Evolutionary conservation across 1,140 invertebrate species (phyloP), one percentile per base, ranked within the genome.

Genomic region (Probaryconus sp.): DNA sequence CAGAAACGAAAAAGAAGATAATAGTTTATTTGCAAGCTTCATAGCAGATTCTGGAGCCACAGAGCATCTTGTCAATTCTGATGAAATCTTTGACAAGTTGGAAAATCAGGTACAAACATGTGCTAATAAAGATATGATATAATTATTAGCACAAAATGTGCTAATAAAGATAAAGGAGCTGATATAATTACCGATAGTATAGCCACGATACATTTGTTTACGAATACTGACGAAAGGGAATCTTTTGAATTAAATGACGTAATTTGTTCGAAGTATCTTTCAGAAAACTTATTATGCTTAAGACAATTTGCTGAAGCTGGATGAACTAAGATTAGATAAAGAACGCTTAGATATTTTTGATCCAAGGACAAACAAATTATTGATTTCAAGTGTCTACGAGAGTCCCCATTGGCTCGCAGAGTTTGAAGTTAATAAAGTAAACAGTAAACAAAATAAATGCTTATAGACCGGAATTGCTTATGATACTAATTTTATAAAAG

Each of bases 271-370:
- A 20, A 50, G 11, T 51, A 9, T 42, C 20, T 72, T 11, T 40
- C 40, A 13, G 51, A 64, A 26, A 64, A 72, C 42, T 50, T 74
- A 3, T 18, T 74, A 7, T 67, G 55, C 7, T 11, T 74, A 9
- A 61, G 68, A 47, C 55, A 67, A 38, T 76, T 76, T 58, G 60
- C 51, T 17, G 56, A 61, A 30, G 42, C 42, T 0, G 40, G 40
- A 9, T 48, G 31, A 30, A 37, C 26, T 58, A 4, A 35, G 35
- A 9, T 6, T 67, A 13, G 45, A 65, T 18, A 20, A 55, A 9
- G 40, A 68, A 56, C 7, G 21, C 33, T 10, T 69, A 4, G 38
- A 67, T 2, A 76, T 71, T 33, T 56, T 67, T 42, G 42, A 65
- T 58, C 33, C 42, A 17, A 13, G 17, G 18, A 64, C 56, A 13